Conservation (phyloP, 2,888 invertebrate genomes). For the Halictus quadricinctus region DNA sequence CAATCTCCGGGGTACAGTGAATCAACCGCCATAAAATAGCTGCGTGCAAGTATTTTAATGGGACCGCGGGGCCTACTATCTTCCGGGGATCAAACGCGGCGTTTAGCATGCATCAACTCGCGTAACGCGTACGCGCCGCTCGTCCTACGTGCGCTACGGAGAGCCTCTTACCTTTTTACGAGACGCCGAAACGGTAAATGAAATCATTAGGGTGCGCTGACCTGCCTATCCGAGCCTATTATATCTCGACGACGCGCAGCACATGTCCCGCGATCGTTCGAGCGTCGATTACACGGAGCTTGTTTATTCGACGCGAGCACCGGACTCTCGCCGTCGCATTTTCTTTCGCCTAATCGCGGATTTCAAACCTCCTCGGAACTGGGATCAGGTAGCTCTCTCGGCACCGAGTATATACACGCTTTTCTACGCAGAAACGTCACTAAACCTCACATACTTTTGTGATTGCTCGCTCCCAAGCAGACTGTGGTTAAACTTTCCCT, state of each 20-base stretch:
- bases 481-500: too few species aligned
- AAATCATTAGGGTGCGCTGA: constrained; percentile 54
- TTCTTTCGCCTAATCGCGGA: neutral
- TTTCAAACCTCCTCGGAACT: neutral
- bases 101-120: constrained; percentile 62
- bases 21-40: constrained; percentile 63
- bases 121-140: constrained; percentile 28
- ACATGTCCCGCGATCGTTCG: neutral
- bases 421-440: too few species aligned
- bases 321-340: neutral
- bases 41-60: constrained; percentile 71
- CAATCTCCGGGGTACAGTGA: constrained; percentile 47
- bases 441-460: too few species aligned
- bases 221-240: constrained; percentile 33
- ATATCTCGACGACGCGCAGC: constrained; percentile 20
- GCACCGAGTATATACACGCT: too few species aligned
- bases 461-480: too few species aligned
- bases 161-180: constrained; percentile 44
- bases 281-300: neutral
- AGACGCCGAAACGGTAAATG: constrained; percentile 55
- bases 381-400: neutral
- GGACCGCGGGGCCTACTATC: constrained; percentile 48
- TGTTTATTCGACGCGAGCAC: neutral
- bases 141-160: constrained; percentile 42
- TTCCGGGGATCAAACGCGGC: constrained; percentile 43